phyloP scores from a whole-genome alignment of 2,113 vertebrate genomes.

The Numida meleagris region DNA sequence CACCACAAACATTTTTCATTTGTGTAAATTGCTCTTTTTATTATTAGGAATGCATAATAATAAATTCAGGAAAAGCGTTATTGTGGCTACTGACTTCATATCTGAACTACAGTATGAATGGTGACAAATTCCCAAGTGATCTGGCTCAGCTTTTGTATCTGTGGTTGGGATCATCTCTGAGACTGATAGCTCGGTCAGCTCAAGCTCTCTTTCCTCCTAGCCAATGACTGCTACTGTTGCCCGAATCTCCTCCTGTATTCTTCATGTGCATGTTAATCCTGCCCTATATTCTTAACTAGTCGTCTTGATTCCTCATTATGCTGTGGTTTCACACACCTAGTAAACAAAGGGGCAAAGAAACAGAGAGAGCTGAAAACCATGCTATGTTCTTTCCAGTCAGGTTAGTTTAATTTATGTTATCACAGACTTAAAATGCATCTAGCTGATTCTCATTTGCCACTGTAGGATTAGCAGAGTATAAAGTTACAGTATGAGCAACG shows the following conservation, averaged over 20 bases:
- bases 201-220: neutral
- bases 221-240: neutral
- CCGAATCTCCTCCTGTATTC: neutral
- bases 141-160: neutral
- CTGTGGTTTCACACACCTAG: neutral
- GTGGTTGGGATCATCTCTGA: neutral
- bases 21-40: neutral
- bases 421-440: neutral
- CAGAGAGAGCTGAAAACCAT: neutral
- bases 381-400: neutral
- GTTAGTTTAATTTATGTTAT: neutral
- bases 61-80: neutral
- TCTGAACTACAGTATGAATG: neutral
- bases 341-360: neutral
- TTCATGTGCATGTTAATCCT: neutral
- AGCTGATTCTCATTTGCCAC: neutral
- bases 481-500: neutral
- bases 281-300: neutral
- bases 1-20: neutral
- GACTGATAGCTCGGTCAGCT: neutral
- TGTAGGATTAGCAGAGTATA: neutral
- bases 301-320: neutral
- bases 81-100: neutral
- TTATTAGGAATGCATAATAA: neutral
- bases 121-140: neutral